Conservation (phyloP, 92 coral and sea anemone genomes). For the Pocillopora meandrina region DNA sequence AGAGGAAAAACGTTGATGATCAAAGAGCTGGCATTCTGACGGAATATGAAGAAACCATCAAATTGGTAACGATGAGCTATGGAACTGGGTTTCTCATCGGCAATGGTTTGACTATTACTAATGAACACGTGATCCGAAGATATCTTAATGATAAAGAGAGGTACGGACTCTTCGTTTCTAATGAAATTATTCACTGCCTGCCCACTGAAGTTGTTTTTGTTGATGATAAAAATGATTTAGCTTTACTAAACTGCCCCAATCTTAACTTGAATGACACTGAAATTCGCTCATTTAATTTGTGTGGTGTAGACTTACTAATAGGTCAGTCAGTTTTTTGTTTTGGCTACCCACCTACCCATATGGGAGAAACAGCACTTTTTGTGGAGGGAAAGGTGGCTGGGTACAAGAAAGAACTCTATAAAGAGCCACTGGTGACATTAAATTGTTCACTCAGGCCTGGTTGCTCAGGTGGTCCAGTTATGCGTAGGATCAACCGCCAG, state of each 20-base stretch:
- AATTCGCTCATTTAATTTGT: background rate
- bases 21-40: background rate
- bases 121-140: background rate
- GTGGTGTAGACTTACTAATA: background rate
- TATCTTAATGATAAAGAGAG: background rate
- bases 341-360: slow-evolving; percentile 6
- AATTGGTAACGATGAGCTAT: background rate
- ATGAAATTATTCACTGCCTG: background rate
- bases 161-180: background rate
- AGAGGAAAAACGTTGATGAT: background rate
- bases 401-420: background rate
- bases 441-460: background rate
- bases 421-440: background rate
- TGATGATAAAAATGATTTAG: background rate
- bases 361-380: background rate
- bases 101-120: background rate
- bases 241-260: background rate
- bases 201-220: background rate
- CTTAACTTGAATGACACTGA: background rate
- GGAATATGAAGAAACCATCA: background rate
- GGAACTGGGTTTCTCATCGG: slow-evolving; percentile 7
- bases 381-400: background rate
- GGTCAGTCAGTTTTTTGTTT: background rate
- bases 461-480: slow-evolving; percentile 14
- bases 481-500: background rate